A percentile compares a stretch with the other conserved stretches of the same genome.
Evolutionary conservation across 2,888 invertebrate genomes (phyloP).

Genomic region (Ectobius pallidus): DNA sequence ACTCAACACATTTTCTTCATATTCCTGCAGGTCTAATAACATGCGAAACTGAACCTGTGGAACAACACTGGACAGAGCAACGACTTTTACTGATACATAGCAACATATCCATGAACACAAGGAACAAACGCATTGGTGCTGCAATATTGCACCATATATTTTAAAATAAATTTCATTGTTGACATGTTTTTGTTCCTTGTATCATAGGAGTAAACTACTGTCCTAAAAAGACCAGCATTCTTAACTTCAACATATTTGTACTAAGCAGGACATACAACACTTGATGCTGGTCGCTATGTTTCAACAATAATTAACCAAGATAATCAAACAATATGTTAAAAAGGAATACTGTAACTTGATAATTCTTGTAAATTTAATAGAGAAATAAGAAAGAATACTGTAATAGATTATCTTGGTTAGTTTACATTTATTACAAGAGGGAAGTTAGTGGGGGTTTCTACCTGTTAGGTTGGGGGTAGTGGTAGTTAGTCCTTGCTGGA

Average conservation of each 20-base stretch:
- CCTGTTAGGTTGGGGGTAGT: conserved; percentile 45
- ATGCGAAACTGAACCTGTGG: conserved; percentile 17
- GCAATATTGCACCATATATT: background rate
- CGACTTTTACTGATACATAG: background rate
- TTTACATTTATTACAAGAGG: conserved; percentile 17
- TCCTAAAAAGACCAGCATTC: background rate
- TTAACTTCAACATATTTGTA: background rate
- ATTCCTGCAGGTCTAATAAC: background rate
- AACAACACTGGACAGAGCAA: background rate
- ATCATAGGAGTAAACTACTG: conserved; percentile 17
- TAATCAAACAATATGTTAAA: background rate
- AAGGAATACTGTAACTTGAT: no score
- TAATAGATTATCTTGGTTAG: conserved; percentile 16
- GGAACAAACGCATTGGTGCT: background rate
- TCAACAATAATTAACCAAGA: background rate
- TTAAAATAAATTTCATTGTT: no score
- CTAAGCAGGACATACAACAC: background rate
- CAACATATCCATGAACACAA: conserved; percentile 1
- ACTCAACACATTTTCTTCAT: conserved; percentile 8
- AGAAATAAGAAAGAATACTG: no score
- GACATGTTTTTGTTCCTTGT: background rate
- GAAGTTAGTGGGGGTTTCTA: conserved; percentile 41
- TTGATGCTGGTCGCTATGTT: background rate
- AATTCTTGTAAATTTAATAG: background rate
- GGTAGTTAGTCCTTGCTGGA: conserved; percentile 43